Conservation (phyloP, 2,888 invertebrate species). For the Leptopilina myrica region DNA sequence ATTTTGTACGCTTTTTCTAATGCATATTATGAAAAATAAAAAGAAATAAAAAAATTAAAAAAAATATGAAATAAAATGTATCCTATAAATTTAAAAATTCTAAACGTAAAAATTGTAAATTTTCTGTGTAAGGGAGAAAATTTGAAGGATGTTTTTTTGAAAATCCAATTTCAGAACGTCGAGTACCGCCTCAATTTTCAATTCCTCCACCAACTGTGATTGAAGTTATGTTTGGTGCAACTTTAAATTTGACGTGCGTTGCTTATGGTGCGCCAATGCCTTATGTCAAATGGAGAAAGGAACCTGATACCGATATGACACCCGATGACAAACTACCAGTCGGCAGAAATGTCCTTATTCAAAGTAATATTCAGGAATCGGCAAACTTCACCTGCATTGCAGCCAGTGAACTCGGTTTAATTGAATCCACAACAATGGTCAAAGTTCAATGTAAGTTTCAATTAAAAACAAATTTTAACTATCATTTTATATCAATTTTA, state of each 20-base stretch:
- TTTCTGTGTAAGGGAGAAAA: not conserved
- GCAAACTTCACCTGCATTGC: constrained; percentile 99
- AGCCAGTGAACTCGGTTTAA: constrained; percentile 94
- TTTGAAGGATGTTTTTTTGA: not conserved
- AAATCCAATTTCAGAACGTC: constrained; percentile 83
- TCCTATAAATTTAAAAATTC: too few species aligned
- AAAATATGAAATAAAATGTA: too few species aligned
- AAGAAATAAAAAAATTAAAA: too few species aligned
- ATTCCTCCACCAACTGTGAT: constrained; percentile 90
- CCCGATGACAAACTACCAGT: constrained; percentile 92
- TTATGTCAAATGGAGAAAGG: constrained; percentile 94
- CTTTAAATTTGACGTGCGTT: constrained; percentile 95
- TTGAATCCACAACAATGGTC: constrained; percentile 91
- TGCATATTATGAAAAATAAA: too few species aligned
- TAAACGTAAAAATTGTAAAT: too few species aligned
- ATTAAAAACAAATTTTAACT: too few species aligned
- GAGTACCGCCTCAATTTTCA: constrained; percentile 97
- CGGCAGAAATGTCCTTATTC: constrained; percentile 90
- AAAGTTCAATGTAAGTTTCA: constrained; percentile 93
- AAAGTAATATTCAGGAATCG: constrained; percentile 92
- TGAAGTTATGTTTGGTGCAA: constrained; percentile 94
- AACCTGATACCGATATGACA: constrained; percentile 88
- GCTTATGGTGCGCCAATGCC: constrained; percentile 99
- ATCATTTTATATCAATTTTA: not conserved
- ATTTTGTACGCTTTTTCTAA: too few species aligned